Percentiles rank a stretch among this genome's conserved stretches.
Conservation (phyloP, 1,140 invertebrate genomes). For the Penaeus chinensis region DNA sequence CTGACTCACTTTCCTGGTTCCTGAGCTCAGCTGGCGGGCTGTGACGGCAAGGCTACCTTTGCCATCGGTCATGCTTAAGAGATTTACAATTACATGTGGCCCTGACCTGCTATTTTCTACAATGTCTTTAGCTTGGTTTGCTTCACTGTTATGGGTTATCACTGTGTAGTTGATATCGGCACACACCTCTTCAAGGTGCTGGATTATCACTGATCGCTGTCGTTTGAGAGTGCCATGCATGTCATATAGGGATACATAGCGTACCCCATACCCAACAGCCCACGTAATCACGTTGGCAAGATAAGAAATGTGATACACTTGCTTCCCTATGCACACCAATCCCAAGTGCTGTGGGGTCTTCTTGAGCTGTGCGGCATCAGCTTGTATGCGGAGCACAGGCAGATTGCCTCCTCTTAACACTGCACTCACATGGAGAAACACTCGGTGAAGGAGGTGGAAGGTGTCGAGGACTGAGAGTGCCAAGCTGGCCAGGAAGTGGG, state of each 20-base stretch:
- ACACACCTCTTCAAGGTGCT: neutral
- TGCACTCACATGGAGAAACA: neutral
- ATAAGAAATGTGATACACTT: slow-evolving; percentile 1
- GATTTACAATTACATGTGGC: neutral
- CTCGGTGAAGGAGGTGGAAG: slow-evolving; percentile 11
- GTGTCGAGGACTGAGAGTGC: slow-evolving; percentile 42
- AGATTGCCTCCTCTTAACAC: neutral
- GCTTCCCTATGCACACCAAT: slow-evolving; percentile 3
- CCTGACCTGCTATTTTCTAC: neutral
- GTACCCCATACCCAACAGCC: slow-evolving; percentile 24
- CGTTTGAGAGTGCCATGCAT: slow-evolving; percentile 1
- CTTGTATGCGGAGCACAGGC: slow-evolving; percentile 15
- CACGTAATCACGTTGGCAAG: slow-evolving; percentile 9
- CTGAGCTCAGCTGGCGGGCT: neutral
- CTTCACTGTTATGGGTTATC: neutral
- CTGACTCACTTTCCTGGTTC: neutral
- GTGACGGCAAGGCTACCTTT: slow-evolving; percentile 1
- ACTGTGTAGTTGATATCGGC: neutral
- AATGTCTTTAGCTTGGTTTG: neutral
- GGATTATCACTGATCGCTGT: neutral
- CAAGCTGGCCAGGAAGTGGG: slow-evolving; percentile 51
- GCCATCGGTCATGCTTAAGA: slow-evolving; percentile 10
- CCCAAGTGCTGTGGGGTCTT: slow-evolving; percentile 26
- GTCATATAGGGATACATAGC: slow-evolving; percentile 16
- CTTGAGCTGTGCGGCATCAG: slow-evolving; percentile 27